These are phyloP conservation scores for Procavia capensis DNA, from an alignment of 2,113 vertebrate species.

Conservation along the genomic window DNA sequence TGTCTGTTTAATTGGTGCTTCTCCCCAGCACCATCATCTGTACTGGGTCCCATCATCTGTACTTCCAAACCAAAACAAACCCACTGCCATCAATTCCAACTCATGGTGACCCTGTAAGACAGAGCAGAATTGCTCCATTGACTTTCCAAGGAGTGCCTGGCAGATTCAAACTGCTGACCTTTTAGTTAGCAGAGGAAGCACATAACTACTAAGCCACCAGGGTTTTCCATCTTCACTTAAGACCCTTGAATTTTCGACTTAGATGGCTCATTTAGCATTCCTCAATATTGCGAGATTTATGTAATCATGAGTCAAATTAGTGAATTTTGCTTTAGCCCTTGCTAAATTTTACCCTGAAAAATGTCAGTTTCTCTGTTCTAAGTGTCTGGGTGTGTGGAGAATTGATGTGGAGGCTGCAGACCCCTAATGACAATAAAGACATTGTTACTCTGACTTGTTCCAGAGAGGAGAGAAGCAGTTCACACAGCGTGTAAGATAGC, in stretches of 20 bases:
- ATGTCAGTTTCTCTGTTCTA: rapidly evolving
- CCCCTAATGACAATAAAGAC: not conserved
- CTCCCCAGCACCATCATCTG: not conserved
- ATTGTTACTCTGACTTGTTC: not conserved
- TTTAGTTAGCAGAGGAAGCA: too few species aligned
- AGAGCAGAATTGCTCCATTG: too few species aligned
- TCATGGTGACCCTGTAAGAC: too few species aligned
- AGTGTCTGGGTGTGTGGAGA: not conserved
- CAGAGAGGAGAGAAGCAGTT: not conserved
- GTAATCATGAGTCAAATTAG: not conserved
- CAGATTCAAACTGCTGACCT: too few species aligned
- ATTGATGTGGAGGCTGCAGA: not conserved
- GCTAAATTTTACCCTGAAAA: too few species aligned
- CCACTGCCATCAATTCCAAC: too few species aligned
- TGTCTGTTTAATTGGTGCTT: rapidly evolving
- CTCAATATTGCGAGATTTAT: not conserved
- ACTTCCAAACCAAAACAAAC: too few species aligned
- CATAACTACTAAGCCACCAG: too few species aligned
- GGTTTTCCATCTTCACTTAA: too few species aligned
- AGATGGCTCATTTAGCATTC: too few species aligned
- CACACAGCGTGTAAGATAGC: not conserved
- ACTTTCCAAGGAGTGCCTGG: too few species aligned
- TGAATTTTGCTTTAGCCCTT: not conserved
- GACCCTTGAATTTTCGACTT: not conserved
- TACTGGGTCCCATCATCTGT: rapidly evolving